Evolutionary conservation across 2,888 invertebrate genomes (phyloP).

Genomic region (Oscheius sp.): DNA sequence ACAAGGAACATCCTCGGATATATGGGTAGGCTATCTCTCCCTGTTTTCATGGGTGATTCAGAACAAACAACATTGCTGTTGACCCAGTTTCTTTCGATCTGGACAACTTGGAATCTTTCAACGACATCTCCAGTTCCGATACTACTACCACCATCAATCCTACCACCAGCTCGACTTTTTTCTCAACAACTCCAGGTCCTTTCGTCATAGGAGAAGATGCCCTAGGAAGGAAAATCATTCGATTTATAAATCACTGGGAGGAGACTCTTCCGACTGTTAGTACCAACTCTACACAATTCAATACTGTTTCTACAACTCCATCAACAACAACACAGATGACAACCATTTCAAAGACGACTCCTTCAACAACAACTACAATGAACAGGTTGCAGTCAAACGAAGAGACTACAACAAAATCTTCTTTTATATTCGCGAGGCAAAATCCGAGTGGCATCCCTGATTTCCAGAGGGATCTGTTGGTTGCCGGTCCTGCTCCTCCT

Average conservation of each 20-base stretch:
- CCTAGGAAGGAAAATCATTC: slow-evolving; percentile 9
- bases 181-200: slow-evolving; percentile 8
- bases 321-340: neutral
- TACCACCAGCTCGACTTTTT: slow-evolving; percentile 16
- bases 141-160: slow-evolving; percentile 2
- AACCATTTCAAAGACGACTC: neutral
- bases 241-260: slow-evolving; percentile 17
- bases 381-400: neutral
- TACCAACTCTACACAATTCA: neutral
- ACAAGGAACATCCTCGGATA: neutral
- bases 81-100: slow-evolving; percentile 33
- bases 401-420: neutral
- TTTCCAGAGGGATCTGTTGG: neutral
- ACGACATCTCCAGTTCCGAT: slow-evolving; percentile 14
- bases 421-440: neutral
- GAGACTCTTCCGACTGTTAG: neutral
- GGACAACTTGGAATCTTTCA: slow-evolving; percentile 36
- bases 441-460: neutral
- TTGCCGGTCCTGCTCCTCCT: neutral
- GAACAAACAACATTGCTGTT: slow-evolving; percentile 29
- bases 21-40: neutral
- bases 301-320: neutral
- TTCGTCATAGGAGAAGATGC: slow-evolving; percentile 1
- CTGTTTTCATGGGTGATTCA: neutral
- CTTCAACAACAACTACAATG: neutral